Percentiles rank a stretch among this genome's conserved stretches.
These are phyloP conservation scores for Datnioides undecimradiatus DNA, from an alignment of 2,113 vertebrate genomes.

Conservation along the genomic window DNA sequence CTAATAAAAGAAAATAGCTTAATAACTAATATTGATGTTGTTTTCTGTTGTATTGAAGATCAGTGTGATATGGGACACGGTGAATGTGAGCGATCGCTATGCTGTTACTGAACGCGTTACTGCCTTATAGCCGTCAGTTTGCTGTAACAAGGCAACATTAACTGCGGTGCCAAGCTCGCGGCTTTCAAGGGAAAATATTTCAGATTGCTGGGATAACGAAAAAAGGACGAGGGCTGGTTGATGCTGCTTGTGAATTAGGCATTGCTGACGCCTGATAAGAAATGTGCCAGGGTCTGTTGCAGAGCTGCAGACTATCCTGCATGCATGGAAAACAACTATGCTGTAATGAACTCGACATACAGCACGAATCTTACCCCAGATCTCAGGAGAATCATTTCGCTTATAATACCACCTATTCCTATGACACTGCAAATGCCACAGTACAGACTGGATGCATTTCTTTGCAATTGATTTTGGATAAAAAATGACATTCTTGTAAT, in stretches of 20 bases:
- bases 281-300: constrained; percentile 38
- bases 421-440: constrained; percentile 30
- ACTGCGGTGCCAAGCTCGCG: constrained; percentile 28
- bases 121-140: constrained; percentile 14
- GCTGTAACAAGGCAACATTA: constrained; percentile 36
- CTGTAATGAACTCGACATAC: background rate
- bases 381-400: constrained; percentile 9
- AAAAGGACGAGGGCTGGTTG: constrained; percentile 27
- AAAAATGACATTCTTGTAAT: constrained; percentile 46
- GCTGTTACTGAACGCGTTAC: background rate
- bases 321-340: background rate
- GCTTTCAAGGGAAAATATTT: constrained; percentile 51
- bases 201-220: constrained; percentile 37
- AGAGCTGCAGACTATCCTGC: constrained; percentile 36
- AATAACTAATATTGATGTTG: background rate
- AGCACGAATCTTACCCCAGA: too few species aligned
- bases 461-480: constrained; percentile 28
- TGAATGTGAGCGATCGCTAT: background rate
- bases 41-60: background rate
- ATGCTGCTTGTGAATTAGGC: constrained; percentile 39
- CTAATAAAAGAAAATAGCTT: too few species aligned
- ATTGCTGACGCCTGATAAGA: constrained; percentile 53
- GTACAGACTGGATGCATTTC: constrained; percentile 24
- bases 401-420: background rate
- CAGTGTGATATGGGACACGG: background rate